A percentile compares a stretch with the other conserved stretches of the same genome.
Evolutionary conservation across 2,888 invertebrate genomes (phyloP).

Genomic region (Calameuta pallipes): DNA sequence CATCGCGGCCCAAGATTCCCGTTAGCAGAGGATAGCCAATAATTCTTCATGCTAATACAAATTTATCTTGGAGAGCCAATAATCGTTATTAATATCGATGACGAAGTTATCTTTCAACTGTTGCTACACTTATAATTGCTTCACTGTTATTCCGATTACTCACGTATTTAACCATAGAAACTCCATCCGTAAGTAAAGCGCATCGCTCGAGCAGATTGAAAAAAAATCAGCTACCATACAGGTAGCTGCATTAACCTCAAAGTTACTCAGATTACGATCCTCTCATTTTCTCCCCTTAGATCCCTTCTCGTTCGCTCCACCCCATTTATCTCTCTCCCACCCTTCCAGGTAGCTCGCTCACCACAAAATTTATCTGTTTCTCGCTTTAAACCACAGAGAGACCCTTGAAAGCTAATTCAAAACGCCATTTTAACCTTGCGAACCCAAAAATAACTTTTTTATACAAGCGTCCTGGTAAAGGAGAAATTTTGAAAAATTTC

Average conservation of each 20-base stretch:
- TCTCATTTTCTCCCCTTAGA: constrained; percentile 28
- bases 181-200: constrained; percentile 25
- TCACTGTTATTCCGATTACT: no score
- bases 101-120: no score
- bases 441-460: no score
- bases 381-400: neutral
- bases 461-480: no score
- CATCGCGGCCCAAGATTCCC: neutral
- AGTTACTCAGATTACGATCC: constrained; percentile 49
- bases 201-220: constrained; percentile 34
- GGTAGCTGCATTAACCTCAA: constrained; percentile 48
- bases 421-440: no score
- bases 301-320: constrained; percentile 20
- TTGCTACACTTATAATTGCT: no score
- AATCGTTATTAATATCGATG: no score
- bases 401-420: no score
- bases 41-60: no score
- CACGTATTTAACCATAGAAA: neutral
- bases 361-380: neutral
- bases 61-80: no score
- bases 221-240: constrained; percentile 47
- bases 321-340: neutral
- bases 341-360: neutral
- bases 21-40: no score
- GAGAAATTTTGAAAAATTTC: no score